phyloP scores from a whole-genome alignment of 2,113 vertebrate species.

The Corythornis cristatus region DNA sequence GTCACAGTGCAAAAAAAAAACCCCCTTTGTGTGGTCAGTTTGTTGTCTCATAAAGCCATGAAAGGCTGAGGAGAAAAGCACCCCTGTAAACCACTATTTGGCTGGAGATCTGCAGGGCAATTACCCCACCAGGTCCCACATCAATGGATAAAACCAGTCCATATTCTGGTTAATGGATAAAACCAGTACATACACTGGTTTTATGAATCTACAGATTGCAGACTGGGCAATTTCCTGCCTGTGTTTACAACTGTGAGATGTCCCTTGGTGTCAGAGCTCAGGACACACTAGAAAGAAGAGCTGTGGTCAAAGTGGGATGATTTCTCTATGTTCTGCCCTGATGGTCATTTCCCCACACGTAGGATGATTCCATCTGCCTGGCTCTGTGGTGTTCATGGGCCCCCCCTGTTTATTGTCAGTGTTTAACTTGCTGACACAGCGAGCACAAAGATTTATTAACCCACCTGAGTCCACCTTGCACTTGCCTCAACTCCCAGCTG shows the following conservation, averaged over 20 bases:
- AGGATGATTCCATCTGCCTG: neutral
- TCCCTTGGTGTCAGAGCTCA: neutral
- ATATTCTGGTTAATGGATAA: neutral
- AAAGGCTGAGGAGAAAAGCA: neutral
- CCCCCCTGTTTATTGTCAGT: neutral
- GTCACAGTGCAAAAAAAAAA: neutral
- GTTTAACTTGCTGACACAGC: accelerated
- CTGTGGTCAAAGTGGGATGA: accelerated
- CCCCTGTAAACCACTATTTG: neutral
- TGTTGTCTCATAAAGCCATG: neutral
- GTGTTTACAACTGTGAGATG: neutral
- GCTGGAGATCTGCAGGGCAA: neutral
- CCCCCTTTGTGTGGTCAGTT: neutral
- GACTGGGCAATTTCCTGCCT: neutral
- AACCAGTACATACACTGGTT: accelerated
- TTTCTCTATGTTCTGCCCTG: neutral
- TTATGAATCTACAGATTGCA: neutral
- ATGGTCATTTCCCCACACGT: neutral
- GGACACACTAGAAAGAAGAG: neutral
- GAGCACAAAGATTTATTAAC: neutral
- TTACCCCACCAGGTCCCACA: neutral
- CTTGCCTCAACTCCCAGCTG: neutral
- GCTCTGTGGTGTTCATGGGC: accelerated
- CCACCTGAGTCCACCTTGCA: neutral
- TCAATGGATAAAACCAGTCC: neutral